Conservation (phyloP, 2,797 vertebrate genomes). For the Tragelaphus oryx region DNA sequence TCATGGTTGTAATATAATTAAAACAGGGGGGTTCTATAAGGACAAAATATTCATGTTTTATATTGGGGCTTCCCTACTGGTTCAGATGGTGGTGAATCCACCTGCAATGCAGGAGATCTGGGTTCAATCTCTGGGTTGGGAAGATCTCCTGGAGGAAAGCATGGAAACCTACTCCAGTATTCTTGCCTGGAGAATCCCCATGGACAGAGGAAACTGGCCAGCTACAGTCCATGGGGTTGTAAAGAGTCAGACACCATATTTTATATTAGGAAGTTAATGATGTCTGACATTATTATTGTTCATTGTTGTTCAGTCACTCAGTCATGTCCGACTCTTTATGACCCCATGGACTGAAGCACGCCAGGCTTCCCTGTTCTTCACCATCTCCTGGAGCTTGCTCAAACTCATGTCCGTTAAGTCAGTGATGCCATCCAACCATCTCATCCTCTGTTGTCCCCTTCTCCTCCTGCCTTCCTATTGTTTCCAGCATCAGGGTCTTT, state of each 20-base stretch:
- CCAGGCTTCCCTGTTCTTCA: background rate
- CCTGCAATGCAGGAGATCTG: background rate
- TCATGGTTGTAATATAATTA: background rate
- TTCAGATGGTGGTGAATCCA: background rate
- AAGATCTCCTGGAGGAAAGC: background rate
- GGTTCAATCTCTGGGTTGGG: background rate
- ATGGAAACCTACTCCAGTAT: background rate
- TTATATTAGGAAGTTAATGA: background rate
- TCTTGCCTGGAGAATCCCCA: background rate
- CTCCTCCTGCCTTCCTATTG: background rate
- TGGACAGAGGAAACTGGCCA: background rate
- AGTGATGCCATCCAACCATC: background rate
- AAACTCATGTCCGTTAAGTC: background rate
- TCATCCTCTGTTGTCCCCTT: background rate
- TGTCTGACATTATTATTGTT: background rate
- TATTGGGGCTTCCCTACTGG: background rate
- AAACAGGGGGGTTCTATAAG: background rate
- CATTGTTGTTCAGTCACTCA: background rate
- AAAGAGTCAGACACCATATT: background rate
- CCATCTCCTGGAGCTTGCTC: background rate
- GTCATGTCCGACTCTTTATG: rapidly evolving
- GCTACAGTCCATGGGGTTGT: background rate
- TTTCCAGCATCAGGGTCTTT: background rate
- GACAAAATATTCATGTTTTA: background rate
- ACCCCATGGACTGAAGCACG: background rate